Evolutionary conservation across 2,113 vertebrate species (phyloP), one percentile per base, ranked within the genome.

Genomic region (Jacana jacana): DNA sequence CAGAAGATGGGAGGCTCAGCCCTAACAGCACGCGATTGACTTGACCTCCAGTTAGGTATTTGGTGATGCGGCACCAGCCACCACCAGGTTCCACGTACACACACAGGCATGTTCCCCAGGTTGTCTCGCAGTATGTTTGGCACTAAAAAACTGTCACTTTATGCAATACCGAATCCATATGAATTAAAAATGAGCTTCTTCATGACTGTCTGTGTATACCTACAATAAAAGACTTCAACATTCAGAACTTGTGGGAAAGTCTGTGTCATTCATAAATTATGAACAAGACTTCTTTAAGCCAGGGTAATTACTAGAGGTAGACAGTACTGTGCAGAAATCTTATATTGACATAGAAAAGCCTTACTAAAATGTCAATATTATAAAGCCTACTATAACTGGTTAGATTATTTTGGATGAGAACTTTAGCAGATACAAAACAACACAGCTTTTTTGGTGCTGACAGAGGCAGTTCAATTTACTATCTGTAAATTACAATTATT

Each of bases 231-330:
- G 46, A 37, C 52, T 84, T 75, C 30, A 30, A 13, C 57, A 27
- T 61, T 78, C 88, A 78, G 72, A 72, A 76, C 42, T 71, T 58
- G 64, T 25, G 13, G 31, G 46, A 95, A 86, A 1, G 16, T 35
- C 33, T 75, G 57, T 31, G 64, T 65, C 44, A 72, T 83, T 93
- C 80, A 95, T 96, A 88, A 97, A 94, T 90, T 25, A 95, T 92
- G 80, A 92, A 49, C 17, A 8, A 85, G 79, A 28, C 23, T 90
- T 66, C 68, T 76, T 88, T 22, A 91, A 82, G 31, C 27, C 22
- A 0, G 37, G 51, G 46, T 94, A 83, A 94, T 95, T 91, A 91
- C 68, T 73, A 23, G 57, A 94, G 65, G 52, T 89, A 81, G 57
- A 75, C 7, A 63, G 65, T 46, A 75, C 51, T 40, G 15, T 0